These are phyloP conservation scores for Phoebastria nigripes DNA, from an alignment of 2,797 vertebrate genomes.

Conservation along the genomic window DNA sequence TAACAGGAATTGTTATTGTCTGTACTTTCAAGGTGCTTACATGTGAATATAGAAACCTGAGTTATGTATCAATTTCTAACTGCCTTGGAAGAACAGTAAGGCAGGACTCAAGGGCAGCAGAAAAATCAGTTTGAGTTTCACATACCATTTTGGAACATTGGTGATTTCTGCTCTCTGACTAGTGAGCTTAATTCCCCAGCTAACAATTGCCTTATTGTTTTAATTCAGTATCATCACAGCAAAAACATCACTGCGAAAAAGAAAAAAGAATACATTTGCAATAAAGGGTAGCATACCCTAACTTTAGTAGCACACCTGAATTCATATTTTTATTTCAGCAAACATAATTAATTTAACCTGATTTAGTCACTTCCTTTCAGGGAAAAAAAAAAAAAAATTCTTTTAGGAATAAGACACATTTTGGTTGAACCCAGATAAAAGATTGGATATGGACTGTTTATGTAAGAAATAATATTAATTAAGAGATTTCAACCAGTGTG, in stretches of 20 bases:
- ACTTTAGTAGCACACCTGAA: neutral
- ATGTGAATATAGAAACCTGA: accelerated
- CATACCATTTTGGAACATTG: neutral
- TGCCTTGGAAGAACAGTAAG: neutral
- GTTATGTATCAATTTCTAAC: neutral
- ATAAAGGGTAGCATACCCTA: neutral
- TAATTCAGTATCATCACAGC: neutral
- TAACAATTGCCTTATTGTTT: neutral
- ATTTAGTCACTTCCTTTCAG: neutral
- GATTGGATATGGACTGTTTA: neutral
- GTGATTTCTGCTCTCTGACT: neutral
- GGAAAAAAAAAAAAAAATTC: neutral
- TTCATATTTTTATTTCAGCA: neutral
- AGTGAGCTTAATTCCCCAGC: neutral
- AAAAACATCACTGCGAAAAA: neutral
- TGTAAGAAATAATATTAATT: accelerated
- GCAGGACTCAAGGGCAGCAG: neutral
- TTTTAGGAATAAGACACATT: neutral
- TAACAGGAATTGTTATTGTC: neutral
- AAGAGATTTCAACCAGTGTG: neutral
- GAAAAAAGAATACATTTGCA: neutral
- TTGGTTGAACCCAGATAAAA: neutral
- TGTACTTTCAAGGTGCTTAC: neutral
- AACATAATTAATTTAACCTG: neutral
- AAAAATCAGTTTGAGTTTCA: neutral